Evolutionary conservation across 1,140 invertebrate species (phyloP), one percentile per base, ranked within the genome.

Genomic region (Nebria ingens): DNA sequence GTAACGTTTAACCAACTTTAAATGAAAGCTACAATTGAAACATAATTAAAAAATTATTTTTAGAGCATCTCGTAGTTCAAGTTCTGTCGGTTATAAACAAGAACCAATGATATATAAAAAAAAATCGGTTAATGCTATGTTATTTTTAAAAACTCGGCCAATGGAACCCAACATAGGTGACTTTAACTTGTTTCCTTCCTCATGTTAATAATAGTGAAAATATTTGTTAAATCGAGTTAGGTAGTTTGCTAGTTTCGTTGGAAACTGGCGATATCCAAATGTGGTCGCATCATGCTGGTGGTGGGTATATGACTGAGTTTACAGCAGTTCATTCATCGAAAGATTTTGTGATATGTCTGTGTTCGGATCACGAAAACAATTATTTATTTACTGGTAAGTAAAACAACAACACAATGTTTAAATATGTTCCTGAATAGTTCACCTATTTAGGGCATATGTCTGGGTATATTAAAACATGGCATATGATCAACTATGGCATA

Each of bases 381-480:
- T 86, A 76, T 61, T 72, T 87, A 2, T 79, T 84, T 64, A 83
- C 80, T 38, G 85, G 83, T 70, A 56, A 58, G 45, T 52, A 54
- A n/a, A n/a, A n/a, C n/a, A n/a, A n/a, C n/a, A n/a, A n/a, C n/a
- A n/a, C n/a, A n/a, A n/a, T n/a, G n/a, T n/a, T n/a, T n/a, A n/a
- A n/a, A n/a, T n/a, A n/a, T n/a, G n/a, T n/a, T n/a, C n/a, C n/a
- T n/a, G n/a, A n/a, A n/a, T n/a, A n/a, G n/a, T n/a, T n/a, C n/a
- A n/a, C n/a, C n/a, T n/a, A n/a, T 55, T 29, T 51, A 76, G 77
- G 76, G 12, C 81, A 83, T 23, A 76, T 77, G 0, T 67, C 75
- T 34, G 85, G 85, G 6, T 86, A 87, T 60, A 75, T 88, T 17
- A 87, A 87, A 69, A 76, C 83, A 2, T 88, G 84, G 84, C 69